Evolutionary conservation across 2,888 invertebrate genomes (phyloP).

Genomic region (Furcula furcula): DNA sequence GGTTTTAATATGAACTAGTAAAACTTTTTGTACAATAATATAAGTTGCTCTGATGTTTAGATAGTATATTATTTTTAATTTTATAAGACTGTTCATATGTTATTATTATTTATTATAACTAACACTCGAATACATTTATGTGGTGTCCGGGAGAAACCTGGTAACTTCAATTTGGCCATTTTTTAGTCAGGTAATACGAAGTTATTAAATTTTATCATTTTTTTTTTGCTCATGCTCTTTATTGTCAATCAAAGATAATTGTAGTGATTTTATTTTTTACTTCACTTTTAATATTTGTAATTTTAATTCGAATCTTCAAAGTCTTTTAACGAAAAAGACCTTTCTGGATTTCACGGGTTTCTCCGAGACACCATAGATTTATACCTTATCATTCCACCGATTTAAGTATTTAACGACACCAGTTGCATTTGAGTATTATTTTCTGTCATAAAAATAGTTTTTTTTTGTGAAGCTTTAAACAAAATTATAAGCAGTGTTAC

Average conservation of each 20-base stretch:
- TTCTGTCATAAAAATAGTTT: conserved; percentile 46
- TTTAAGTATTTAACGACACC: conserved; percentile 60
- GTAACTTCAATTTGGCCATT: too few relatives aligned
- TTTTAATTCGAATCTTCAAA: too few relatives aligned
- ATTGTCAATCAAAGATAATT: too few relatives aligned
- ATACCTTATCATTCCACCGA: conserved; percentile 74
- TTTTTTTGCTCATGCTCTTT: too few relatives aligned
- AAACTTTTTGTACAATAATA: conserved; percentile 52
- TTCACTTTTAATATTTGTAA: too few relatives aligned
- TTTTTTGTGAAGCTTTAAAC: conserved; percentile 56
- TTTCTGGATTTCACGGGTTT: too few relatives aligned
- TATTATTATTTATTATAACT: conserved; percentile 55
- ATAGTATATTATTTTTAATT: conserved; percentile 53
- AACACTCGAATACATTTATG: conserved; percentile 62
- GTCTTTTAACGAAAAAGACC: too few relatives aligned
- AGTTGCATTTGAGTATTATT: conserved; percentile 68
- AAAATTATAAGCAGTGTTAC: conserved; percentile 38
- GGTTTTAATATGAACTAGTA: conserved; percentile 33
- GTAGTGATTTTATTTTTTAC: too few relatives aligned
- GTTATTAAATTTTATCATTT: too few relatives aligned
- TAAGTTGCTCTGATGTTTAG: conserved; percentile 54
- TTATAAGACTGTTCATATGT: conserved; percentile 72
- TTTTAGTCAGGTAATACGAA: too few relatives aligned
- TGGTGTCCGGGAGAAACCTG: too few relatives aligned
- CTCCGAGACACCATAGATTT: too few relatives aligned